These are phyloP conservation scores for Phytoseiulus persimilis DNA, from an alignment of 2,888 invertebrate genomes.

Conservation along the genomic window DNA sequence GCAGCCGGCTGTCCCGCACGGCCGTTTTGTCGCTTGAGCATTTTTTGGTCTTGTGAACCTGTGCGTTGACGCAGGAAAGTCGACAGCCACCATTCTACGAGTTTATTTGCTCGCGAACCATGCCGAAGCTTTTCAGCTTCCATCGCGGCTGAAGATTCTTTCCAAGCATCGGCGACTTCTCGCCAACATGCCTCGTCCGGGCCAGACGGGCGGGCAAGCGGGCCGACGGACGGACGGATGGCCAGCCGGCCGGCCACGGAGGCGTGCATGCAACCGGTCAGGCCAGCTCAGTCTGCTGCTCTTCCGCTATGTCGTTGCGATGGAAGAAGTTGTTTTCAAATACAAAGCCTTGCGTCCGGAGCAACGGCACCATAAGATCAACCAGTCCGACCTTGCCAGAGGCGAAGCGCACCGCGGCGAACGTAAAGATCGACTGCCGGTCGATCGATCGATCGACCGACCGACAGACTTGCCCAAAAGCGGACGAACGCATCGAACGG, in stretches of 20 bases:
- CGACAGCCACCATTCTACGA: background rate
- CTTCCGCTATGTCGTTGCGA: background rate
- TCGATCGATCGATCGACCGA: background rate
- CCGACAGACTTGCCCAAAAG: background rate
- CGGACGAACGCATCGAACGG: background rate
- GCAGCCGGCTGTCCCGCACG: no score
- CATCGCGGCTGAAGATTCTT: background rate
- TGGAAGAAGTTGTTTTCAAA: background rate
- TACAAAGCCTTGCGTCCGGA: background rate
- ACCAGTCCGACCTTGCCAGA: background rate
- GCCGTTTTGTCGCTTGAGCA: no score
- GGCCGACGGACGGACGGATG: no score
- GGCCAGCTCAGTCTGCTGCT: background rate
- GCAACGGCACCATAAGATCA: background rate
- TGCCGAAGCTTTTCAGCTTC: background rate
- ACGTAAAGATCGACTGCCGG: background rate
- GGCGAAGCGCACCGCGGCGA: background rate
- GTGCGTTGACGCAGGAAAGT: background rate
- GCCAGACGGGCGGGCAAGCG: background rate
- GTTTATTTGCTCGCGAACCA: background rate
- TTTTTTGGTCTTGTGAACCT: background rate
- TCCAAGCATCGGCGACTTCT: background rate
- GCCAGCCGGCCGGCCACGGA: no score
- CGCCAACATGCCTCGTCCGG: background rate
- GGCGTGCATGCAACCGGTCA: background rate